Evolutionary conservation across 2,797 vertebrate genomes (phyloP).

Genomic region (Enteromius thamalakanensis): DNA sequence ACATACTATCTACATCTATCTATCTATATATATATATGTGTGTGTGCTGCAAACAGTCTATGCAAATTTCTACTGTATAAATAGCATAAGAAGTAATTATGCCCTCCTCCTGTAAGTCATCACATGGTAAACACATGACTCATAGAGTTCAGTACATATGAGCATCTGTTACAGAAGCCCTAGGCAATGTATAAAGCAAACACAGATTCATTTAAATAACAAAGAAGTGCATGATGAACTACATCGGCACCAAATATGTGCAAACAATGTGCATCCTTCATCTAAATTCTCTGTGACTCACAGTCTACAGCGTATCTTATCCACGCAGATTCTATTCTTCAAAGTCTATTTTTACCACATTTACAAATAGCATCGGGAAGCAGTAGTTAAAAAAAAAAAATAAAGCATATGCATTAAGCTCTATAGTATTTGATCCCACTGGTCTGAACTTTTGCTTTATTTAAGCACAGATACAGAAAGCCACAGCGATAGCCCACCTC

Average conservation of each 20-base stretch:
- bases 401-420: slow-evolving; percentile 5
- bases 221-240: background rate
- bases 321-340: background rate
- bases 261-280: slow-evolving; percentile 2
- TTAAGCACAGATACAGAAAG: slow-evolving; percentile 45
- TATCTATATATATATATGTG: too few species aligned
- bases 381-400: background rate
- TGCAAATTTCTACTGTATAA: background rate
- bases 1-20: too few species aligned
- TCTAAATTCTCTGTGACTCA: background rate
- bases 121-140: slow-evolving; percentile 14
- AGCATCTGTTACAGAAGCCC: slow-evolving; percentile 2
- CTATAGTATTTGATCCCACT: slow-evolving; percentile 18
- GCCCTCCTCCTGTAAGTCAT: background rate
- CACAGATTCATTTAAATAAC: background rate
- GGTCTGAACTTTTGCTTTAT: slow-evolving; percentile 35
- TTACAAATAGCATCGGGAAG: background rate
- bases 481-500: slow-evolving; percentile 50
- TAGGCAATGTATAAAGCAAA: slow-evolving; percentile 7
- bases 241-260: background rate
- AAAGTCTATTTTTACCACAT: background rate
- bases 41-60: too few species aligned
- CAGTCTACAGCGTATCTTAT: background rate
- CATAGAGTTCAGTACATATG: background rate
- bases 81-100: background rate